Evolutionary conservation across 2,888 invertebrate species (phyloP).

Genomic region (Drosophila falleni): DNA sequence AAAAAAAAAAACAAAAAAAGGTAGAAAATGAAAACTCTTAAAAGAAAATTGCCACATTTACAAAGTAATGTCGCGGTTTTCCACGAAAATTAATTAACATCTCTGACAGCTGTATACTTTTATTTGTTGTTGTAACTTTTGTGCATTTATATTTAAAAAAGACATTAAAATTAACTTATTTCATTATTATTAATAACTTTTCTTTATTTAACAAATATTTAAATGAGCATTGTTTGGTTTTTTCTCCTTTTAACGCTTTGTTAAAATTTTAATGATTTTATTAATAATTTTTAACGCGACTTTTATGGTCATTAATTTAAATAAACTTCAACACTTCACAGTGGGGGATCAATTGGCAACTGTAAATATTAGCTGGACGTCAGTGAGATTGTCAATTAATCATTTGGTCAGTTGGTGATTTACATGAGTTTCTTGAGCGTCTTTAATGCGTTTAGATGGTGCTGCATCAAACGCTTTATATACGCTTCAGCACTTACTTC

Average conservation of each 20-base stretch:
- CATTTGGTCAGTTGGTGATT: slow-evolving; percentile 43
- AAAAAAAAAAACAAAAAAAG: slow-evolving; percentile 1
- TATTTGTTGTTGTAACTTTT: slow-evolving; percentile 15
- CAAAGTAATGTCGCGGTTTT: slow-evolving; percentile 34
- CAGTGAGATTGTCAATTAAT: slow-evolving; percentile 40
- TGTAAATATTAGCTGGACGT: slow-evolving; percentile 37
- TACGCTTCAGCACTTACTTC: slow-evolving; percentile 57
- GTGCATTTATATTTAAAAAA: slow-evolving; percentile 23
- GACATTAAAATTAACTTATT: slow-evolving; percentile 17
- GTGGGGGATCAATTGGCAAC: slow-evolving; percentile 27
- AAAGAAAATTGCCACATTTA: slow-evolving; percentile 15
- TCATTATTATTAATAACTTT: slow-evolving; percentile 49
- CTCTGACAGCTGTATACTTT: slow-evolving; percentile 30
- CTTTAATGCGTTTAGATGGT: slow-evolving; percentile 39
- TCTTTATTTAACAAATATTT: slow-evolving; percentile 25
- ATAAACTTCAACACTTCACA: slow-evolving; percentile 38
- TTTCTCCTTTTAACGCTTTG: slow-evolving; percentile 29
- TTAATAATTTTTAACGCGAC: slow-evolving; percentile 51
- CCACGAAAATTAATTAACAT: slow-evolving; percentile 43
- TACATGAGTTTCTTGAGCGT: slow-evolving; percentile 28
- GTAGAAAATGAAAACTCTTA: slow-evolving; percentile 14
- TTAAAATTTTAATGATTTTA: slow-evolving; percentile 65
- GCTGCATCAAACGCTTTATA: slow-evolving; percentile 59
- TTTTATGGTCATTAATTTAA: slow-evolving; percentile 62
- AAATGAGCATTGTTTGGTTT: slow-evolving; percentile 25